Evolutionary conservation across 2,888 invertebrate species (phyloP).

Genomic region (Mythimna loreyi): DNA sequence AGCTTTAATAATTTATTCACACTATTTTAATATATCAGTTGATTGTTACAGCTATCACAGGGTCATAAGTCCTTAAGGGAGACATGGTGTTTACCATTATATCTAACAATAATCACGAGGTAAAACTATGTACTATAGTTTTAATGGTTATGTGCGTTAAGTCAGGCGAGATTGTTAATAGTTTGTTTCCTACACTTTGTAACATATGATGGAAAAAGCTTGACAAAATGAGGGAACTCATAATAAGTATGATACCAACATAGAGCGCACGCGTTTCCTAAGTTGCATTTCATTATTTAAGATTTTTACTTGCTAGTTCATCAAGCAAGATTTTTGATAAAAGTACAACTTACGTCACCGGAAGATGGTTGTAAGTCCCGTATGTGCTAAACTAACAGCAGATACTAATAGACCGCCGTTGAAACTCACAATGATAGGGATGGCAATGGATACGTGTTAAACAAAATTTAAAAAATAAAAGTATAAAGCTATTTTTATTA

Average conservation of each 20-base stretch:
- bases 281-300: slow-evolving; percentile 24
- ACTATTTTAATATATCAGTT: slow-evolving; percentile 48
- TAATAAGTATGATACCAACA: slow-evolving; percentile 22
- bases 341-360: slow-evolving; percentile 24
- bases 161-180: slow-evolving; percentile 23
- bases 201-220: slow-evolving; percentile 9
- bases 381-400: slow-evolving; percentile 12
- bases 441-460: slow-evolving; percentile 45
- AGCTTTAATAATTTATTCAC: slow-evolving; percentile 40
- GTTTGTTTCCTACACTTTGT: slow-evolving; percentile 16
- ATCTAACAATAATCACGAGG: slow-evolving; percentile 59
- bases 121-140: slow-evolving; percentile 57
- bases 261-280: neutral
- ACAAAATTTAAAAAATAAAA: slow-evolving; percentile 31
- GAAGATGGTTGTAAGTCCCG: slow-evolving; percentile 23
- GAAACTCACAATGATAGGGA: slow-evolving; percentile 56
- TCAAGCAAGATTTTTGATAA: slow-evolving; percentile 2
- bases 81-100: slow-evolving; percentile 46
- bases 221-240: neutral
- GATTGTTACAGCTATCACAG: slow-evolving; percentile 62
- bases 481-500: slow-evolving; percentile 43
- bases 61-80: slow-evolving; percentile 51
- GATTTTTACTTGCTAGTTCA: neutral
- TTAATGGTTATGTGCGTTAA: slow-evolving; percentile 45
- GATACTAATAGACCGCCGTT: slow-evolving; percentile 21